Evolutionary conservation across 2,113 vertebrate genomes (phyloP), one percentile per base, ranked within the genome.

Genomic region (Heloderma charlesbogerti): DNA sequence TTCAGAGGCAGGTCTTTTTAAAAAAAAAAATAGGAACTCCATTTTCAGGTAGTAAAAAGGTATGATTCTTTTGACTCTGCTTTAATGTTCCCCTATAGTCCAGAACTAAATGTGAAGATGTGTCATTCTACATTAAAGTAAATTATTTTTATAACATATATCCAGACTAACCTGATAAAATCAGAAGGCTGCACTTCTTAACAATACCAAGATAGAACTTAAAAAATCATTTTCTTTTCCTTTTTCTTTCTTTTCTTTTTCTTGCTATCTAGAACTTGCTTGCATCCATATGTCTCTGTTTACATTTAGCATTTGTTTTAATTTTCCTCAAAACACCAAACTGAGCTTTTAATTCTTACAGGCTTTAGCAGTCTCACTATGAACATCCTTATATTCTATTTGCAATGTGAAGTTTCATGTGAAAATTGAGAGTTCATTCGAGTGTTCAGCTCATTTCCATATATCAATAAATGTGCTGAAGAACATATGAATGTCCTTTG

Each of bases 231-330:
- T 81, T 81, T 72, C 34, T n/a, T 78, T 54, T 31, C 43, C 31
- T 60, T 83, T 82, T 48, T 25, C 27, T 15, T 84, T n/a, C 87
- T 88, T 4, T 25, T 74, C 15, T 25, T 54, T 63, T 89, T 90
- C 20, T 77, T 37, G 13, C 20, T 88, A 2, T 86, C 72, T 48
- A 87, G 60, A 78, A 3, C 1, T 40, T 72, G 7, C 3, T 22
- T 88, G 6, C 88, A 91, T 92, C 72, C n/a, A 63, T 51, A 86
- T 48, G 82, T n/a, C 1, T 91, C 72, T 90, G 27, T 6, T 88
- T 88, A 91, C 12, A 86, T 45, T 85, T 22, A 69, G 20, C 78
- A 27, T 43, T 57, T 77, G 60, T 63, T 63, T 85, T 84, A 86
- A 51, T 6, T 25, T 13, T 9, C 27, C 60, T 77, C 72, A 91